Evolutionary conservation across 2,888 invertebrate species (phyloP).

Genomic region (Muschampia plurimacula): DNA sequence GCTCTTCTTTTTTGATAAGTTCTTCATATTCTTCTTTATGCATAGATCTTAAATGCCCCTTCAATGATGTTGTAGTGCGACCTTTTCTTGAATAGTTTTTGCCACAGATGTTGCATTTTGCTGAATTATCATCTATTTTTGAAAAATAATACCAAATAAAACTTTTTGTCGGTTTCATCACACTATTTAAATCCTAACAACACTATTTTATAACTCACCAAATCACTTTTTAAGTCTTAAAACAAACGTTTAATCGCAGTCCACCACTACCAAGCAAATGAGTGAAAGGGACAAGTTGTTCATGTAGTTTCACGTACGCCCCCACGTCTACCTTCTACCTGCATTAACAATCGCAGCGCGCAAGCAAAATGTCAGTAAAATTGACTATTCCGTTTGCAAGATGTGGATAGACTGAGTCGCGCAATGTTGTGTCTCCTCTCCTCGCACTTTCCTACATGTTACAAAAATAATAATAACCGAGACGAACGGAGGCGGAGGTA

Average conservation of each 20-base stretch:
- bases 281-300: no score
- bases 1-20: conserved; percentile 19
- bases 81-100: conserved; percentile 39
- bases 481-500: no score
- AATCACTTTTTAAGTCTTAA: not conserved
- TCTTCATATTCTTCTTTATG: conserved; percentile 37
- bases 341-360: no score
- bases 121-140: conserved; percentile 24
- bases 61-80: conserved; percentile 33
- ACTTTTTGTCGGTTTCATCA: conserved; percentile 23
- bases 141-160: conserved; percentile 11
- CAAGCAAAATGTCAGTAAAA: no score
- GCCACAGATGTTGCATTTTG: conserved; percentile 36
- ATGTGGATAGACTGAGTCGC: no score
- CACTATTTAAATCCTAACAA: no score
- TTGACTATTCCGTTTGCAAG: no score
- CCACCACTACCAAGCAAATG: no score
- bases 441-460: no score
- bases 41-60: conserved; percentile 31
- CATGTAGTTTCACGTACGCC: no score
- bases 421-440: no score
- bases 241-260: not conserved
- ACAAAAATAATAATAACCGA: no score
- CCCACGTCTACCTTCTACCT: not conserved
- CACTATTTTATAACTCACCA: not conserved